Percentiles rank a stretch among this genome's conserved stretches.
phyloP scores from a whole-genome alignment of 2,888 invertebrate species.

The Suillia variegata region DNA sequence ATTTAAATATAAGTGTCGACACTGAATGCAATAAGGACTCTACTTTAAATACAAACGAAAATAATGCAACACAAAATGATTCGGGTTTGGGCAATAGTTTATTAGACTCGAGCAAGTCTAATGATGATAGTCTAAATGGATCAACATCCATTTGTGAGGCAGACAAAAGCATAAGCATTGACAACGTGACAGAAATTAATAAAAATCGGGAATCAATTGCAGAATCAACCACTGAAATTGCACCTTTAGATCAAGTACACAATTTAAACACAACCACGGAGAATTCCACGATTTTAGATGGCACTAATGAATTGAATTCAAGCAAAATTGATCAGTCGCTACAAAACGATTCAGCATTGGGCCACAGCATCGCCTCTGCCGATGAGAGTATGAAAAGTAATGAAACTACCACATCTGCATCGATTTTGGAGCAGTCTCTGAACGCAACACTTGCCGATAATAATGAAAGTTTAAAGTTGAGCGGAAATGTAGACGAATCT shows the following conservation, averaged over 20 bases:
- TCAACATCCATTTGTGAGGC: background rate
- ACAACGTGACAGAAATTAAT: background rate
- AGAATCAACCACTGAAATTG: background rate
- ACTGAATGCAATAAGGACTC: too few species aligned
- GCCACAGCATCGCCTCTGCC: background rate
- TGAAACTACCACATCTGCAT: too few species aligned
- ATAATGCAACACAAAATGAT: slow-evolving; percentile 18
- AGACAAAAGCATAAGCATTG: background rate
- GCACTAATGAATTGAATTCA: too few species aligned
- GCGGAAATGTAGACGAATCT: too few species aligned
- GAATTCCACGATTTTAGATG: too few species aligned
- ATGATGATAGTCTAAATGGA: background rate
- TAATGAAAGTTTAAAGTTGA: too few species aligned
- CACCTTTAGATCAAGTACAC: background rate
- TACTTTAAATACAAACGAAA: background rate
- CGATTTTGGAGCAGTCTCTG: background rate
- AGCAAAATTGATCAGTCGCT: too few species aligned
- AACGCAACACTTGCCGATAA: too few species aligned
- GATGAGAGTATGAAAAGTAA: too few species aligned
- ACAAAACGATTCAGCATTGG: background rate
- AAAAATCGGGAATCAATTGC: background rate
- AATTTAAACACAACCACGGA: background rate
- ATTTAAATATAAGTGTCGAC: too few species aligned
- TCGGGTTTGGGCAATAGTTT: slow-evolving; percentile 29
- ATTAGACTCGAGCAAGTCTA: slow-evolving; percentile 16